Evolutionary conservation across 1,140 invertebrate genomes (phyloP).

Genomic region (Orussus abietinus): DNA sequence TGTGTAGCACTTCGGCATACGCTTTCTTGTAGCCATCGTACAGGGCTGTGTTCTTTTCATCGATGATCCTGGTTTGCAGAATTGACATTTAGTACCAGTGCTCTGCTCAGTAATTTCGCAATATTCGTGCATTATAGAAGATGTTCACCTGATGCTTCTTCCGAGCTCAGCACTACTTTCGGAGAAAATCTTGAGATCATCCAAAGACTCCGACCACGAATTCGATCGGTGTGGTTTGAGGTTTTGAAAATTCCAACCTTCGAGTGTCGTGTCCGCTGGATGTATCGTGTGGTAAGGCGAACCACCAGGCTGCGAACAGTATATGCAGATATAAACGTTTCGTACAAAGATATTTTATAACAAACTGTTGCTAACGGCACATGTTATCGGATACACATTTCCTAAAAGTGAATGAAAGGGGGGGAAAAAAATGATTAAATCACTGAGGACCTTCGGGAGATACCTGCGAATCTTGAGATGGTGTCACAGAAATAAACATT

Average conservation of each 20-base stretch:
- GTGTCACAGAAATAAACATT: too few species aligned
- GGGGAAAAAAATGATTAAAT: slow-evolving; percentile 14
- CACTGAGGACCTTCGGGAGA: too few species aligned
- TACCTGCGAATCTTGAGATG: too few species aligned
- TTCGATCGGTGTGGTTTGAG: slow-evolving; percentile 76
- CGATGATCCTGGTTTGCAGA: slow-evolving; percentile 45
- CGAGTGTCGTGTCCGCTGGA: slow-evolving; percentile 73
- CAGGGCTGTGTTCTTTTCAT: slow-evolving; percentile 57
- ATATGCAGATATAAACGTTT: not conserved
- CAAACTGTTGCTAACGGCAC: not conserved
- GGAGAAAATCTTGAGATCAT: slow-evolving; percentile 59
- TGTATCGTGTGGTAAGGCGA: slow-evolving; percentile 91
- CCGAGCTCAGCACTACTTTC: slow-evolving; percentile 34
- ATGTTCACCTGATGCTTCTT: slow-evolving; percentile 42
- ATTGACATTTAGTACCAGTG: not conserved
- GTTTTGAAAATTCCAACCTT: slow-evolving; percentile 69
- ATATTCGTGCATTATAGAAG: too few species aligned
- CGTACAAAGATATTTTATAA: too few species aligned
- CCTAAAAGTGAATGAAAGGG: not conserved
- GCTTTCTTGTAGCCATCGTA: slow-evolving; percentile 84
- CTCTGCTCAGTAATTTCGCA: not conserved
- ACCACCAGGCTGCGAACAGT: slow-evolving; percentile 61
- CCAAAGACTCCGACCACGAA: slow-evolving; percentile 83
- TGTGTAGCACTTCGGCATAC: slow-evolving; percentile 86
- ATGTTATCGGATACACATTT: slow-evolving; percentile 2